phyloP scores from a whole-genome alignment of 2,113 vertebrate species.

The Fukomys damarensis region DNA sequence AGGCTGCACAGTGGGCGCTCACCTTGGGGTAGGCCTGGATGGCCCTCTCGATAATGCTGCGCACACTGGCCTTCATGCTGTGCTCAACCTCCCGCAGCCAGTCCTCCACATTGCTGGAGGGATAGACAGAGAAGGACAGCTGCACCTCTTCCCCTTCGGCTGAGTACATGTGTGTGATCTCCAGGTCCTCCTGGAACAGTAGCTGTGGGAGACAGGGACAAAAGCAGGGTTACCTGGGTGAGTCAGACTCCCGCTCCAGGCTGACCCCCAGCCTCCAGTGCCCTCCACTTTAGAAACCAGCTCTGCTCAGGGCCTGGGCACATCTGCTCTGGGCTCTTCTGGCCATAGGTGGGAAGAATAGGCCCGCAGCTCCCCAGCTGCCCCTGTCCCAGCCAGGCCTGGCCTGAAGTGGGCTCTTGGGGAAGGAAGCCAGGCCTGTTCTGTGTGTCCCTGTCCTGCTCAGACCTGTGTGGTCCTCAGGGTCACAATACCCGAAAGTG shows the following conservation, averaged over 20 bases:
- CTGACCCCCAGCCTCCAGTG: not conserved
- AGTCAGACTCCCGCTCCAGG: not conserved
- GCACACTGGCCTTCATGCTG: constrained; percentile 92
- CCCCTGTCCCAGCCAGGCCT: not conserved
- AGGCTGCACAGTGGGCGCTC: not conserved
- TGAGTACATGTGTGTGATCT: constrained; percentile 96
- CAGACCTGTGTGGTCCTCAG: not conserved
- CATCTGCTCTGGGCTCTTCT: not conserved
- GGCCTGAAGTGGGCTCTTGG: not conserved
- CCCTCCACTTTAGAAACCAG: not conserved
- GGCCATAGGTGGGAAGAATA: not conserved
- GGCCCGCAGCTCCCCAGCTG: not conserved
- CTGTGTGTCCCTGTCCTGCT: fast-evolving
- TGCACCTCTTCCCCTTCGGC: constrained; percentile 94
- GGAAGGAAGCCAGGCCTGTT: not conserved
- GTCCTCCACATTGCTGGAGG: constrained; percentile 92
- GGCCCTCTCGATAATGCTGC: constrained; percentile 90
- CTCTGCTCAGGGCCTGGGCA: not conserved
- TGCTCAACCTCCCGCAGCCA: constrained; percentile 94
- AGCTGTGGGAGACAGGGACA: constrained; percentile 85
- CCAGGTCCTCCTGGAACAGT: constrained; percentile 92
- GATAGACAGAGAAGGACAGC: constrained; percentile 86
- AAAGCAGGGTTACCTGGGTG: fast-evolving
- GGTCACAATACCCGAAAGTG: not conserved
- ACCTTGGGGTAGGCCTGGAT: constrained; percentile 90